phyloP scores from a whole-genome alignment of 2,113 vertebrate species.

The Leptobrachium leishanense region DNA sequence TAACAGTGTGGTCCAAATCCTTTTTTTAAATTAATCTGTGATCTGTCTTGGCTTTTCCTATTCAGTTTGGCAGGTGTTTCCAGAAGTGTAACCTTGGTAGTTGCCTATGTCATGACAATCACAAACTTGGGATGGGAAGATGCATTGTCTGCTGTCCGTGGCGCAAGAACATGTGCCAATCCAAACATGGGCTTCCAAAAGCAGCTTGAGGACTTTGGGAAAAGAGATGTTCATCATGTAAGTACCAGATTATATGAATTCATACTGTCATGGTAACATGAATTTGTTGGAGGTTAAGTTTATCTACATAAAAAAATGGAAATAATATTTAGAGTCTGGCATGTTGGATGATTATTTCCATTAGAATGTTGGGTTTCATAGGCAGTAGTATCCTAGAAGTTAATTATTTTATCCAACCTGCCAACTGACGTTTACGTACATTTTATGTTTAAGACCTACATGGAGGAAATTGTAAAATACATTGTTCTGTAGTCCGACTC shows the following conservation, averaged over 20 bases:
- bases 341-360: too few species aligned
- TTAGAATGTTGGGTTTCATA: too few species aligned
- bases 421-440: too few species aligned
- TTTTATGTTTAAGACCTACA: too few species aligned
- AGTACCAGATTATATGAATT: slow-evolving; percentile 34
- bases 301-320: not conserved
- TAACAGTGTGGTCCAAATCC: too few species aligned
- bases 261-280: too few species aligned
- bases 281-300: not conserved
- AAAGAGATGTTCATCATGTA: slow-evolving; percentile 78
- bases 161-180: slow-evolving; percentile 82
- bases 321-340: not conserved
- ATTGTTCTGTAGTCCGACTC: too few species aligned
- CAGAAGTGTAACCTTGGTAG: slow-evolving; percentile 90
- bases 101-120: slow-evolving; percentile 94
- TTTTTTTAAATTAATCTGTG: too few species aligned
- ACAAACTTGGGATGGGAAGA: slow-evolving; percentile 92
- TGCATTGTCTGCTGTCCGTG: slow-evolving; percentile 78
- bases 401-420: too few species aligned
- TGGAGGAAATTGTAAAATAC: too few species aligned
- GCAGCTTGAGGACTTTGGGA: slow-evolving; percentile 90
- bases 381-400: too few species aligned
- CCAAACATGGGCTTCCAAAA: slow-evolving; percentile 91
- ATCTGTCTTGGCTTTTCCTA: not conserved
- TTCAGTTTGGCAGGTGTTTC: slow-evolving; percentile 91